Evolutionary conservation across 2,113 vertebrate genomes (phyloP).

Genomic region (Chloroceryle aenea): DNA sequence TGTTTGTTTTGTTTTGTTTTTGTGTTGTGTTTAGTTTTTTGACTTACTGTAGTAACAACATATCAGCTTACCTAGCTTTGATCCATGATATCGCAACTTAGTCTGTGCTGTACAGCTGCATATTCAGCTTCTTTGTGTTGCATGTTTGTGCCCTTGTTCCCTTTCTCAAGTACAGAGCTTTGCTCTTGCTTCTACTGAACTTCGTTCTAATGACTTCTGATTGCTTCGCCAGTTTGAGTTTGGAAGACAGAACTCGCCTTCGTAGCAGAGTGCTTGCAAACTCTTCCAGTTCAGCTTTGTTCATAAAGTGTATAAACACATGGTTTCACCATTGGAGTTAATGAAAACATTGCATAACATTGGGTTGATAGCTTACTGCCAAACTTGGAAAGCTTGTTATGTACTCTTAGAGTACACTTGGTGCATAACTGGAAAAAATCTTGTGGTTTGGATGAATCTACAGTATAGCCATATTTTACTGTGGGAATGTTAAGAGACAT

Average conservation of each 20-base stretch:
- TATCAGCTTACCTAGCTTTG: constrained; percentile 33
- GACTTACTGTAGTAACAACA: neutral
- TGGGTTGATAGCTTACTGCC: constrained; percentile 47
- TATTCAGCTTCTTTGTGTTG: constrained; percentile 7
- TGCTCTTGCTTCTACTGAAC: constrained; percentile 54
- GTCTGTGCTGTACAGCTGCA: constrained; percentile 48
- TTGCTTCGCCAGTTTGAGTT: neutral
- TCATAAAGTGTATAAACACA: constrained; percentile 59
- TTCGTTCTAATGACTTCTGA: constrained; percentile 55
- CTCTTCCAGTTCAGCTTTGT: constrained; percentile 44
- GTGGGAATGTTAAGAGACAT: constrained; percentile 44
- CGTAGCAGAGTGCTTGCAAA: neutral
- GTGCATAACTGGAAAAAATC: constrained; percentile 59
- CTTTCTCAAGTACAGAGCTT: constrained; percentile 27
- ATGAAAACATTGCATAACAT: constrained; percentile 70
- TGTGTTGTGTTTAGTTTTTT: neutral
- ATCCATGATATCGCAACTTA: neutral
- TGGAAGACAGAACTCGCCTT: constrained; percentile 12
- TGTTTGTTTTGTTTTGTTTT: no score
- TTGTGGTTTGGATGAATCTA: constrained; percentile 42
- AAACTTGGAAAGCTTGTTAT: neutral
- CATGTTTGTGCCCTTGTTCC: neutral
- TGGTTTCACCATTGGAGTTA: constrained; percentile 58
- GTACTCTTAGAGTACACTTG: constrained; percentile 29
- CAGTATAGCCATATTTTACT: constrained; percentile 8